Conservation (phyloP, 2,113 vertebrate genomes). For the Brachyhypopomus gauderio region DNA sequence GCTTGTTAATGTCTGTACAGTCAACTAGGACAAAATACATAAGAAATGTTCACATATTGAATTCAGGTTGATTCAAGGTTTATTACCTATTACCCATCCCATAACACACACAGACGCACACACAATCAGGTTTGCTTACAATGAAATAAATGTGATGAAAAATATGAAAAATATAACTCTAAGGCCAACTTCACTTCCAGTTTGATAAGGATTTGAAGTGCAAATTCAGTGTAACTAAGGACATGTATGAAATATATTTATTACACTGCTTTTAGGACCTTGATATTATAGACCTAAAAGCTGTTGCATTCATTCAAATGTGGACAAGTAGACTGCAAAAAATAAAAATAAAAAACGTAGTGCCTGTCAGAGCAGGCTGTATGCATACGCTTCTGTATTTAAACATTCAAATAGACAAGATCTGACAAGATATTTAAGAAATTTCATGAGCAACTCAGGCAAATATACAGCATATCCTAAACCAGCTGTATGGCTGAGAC, state of each 20-base stretch:
- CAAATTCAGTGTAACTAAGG: constrained; percentile 43
- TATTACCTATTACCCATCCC: not conserved
- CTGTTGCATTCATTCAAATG: constrained; percentile 16
- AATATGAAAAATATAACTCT: constrained; percentile 17
- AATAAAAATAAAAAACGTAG: too few relatives aligned
- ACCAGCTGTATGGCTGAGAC: constrained; percentile 1
- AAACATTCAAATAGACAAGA: constrained; percentile 48
- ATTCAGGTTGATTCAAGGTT: not conserved
- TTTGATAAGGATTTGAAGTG: constrained; percentile 34
- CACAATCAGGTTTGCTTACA: constrained; percentile 40
- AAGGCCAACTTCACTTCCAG: constrained; percentile 48
- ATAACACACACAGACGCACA: not conserved
- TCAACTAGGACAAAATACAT: too few relatives aligned
- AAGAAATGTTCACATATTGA: too few relatives aligned
- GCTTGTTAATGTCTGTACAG: too few relatives aligned
- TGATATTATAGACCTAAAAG: constrained; percentile 10
- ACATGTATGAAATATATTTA: constrained; percentile 44
- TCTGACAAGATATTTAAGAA: not conserved
- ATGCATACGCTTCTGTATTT: constrained; percentile 33
- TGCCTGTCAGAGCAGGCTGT: not conserved
- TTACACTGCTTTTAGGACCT: constrained; percentile 22
- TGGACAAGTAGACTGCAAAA: constrained; percentile 12
- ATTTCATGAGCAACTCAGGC: not conserved
- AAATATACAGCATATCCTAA: constrained; percentile 7
- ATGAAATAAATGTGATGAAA: constrained; percentile 44